Conservation (phyloP, 2,888 invertebrate genomes). For the Petrophora chlorosata region DNA sequence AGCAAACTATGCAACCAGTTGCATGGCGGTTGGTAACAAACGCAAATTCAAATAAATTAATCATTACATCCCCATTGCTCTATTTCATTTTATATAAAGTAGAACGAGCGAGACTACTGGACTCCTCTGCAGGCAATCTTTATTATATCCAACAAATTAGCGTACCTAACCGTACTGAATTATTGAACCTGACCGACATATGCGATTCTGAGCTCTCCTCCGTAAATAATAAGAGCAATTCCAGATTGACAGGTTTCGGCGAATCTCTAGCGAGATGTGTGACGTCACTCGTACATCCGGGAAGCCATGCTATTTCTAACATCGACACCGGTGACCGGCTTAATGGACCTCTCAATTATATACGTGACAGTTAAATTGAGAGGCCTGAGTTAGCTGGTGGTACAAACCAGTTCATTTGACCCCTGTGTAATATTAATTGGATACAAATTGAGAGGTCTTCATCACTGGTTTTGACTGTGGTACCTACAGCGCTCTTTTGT, state of each 20-base stretch:
- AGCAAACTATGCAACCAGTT: too few species aligned
- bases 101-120: not conserved
- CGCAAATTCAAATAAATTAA: too few species aligned
- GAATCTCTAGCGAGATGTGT: conserved; percentile 67
- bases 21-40: too few species aligned
- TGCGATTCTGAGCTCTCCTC: conserved; percentile 46
- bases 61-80: too few species aligned
- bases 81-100: not conserved
- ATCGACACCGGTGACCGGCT: conserved; percentile 40
- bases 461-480: conserved; percentile 19
- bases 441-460: conserved; percentile 10
- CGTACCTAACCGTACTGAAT: conserved; percentile 22
- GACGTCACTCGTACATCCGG: conserved; percentile 78
- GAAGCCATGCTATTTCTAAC: conserved; percentile 76
- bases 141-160: conserved; percentile 19
- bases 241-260: conserved; percentile 54
- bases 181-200: conserved; percentile 20
- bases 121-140: conserved; percentile 18
- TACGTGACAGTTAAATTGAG: conserved; percentile 7
- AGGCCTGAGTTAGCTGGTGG: conserved; percentile 40
- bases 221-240: conserved; percentile 51
- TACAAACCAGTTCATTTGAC: not conserved
- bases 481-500: conserved; percentile 6
- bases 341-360: conserved; percentile 29
- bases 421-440: conserved; percentile 16